Conservation (phyloP, 2,888 invertebrate genomes). For the Ormyrus rosae region DNA sequence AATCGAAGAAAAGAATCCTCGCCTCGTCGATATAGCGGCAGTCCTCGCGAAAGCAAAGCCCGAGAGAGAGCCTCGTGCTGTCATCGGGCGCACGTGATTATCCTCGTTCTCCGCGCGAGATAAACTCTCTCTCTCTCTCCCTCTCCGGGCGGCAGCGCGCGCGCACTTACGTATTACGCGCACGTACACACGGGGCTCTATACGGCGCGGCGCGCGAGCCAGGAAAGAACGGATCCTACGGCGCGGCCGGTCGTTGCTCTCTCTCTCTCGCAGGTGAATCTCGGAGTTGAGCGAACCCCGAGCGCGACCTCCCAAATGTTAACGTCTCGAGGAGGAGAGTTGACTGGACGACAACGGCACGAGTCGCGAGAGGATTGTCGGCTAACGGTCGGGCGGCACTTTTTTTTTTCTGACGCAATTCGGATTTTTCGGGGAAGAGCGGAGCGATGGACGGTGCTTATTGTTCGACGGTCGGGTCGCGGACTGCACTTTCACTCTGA, state of each 20-base stretch:
- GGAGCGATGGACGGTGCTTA: background rate
- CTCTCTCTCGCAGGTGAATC: slow-evolving; percentile 43
- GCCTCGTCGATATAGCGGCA: background rate
- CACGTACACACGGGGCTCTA: background rate
- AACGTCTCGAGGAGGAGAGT: background rate
- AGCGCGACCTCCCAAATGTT: slow-evolving; percentile 30
- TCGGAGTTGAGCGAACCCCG: too few species aligned
- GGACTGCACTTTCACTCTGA: too few species aligned
- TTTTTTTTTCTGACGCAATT: background rate
- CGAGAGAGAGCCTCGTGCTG: background rate
- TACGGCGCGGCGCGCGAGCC: background rate
- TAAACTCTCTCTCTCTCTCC: slow-evolving; percentile 15
- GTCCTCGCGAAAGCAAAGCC: background rate
- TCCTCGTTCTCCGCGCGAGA: slow-evolving; percentile 25
- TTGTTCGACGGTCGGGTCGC: background rate
- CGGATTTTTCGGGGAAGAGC: background rate
- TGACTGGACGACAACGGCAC: too few species aligned
- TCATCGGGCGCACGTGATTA: slow-evolving; percentile 38
- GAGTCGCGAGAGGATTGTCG: too few species aligned
- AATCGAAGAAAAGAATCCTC: background rate
- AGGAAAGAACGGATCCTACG: background rate
- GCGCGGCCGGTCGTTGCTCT: slow-evolving; percentile 41
- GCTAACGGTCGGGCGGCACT: slow-evolving; percentile 12
- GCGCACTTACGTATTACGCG: background rate
- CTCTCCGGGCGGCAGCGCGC: background rate